Evolutionary conservation across 1,140 invertebrate species (phyloP), one percentile per base, ranked within the genome.

Genomic region (Lysiphlebus fabarum): DNA sequence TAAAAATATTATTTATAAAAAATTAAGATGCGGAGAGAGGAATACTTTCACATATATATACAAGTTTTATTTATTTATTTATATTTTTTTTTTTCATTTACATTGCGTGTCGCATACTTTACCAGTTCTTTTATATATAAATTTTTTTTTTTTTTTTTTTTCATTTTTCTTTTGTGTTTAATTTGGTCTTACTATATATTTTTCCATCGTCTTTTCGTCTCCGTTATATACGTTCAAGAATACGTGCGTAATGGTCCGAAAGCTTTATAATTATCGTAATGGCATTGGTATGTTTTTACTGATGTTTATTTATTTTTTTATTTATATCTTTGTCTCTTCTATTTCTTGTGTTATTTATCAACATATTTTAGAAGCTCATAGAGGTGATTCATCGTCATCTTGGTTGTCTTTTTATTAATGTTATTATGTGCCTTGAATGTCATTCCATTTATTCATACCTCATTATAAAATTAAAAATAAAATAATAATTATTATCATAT

Each of bases 251-350:
- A 65, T 62, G 56, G 40, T 26, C 50, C 33, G 44, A 36, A 42
- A 62, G 56, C 64, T 67, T 67, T 65, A 26, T 26, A 67, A 67
- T 67, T 65, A 63, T 63, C 53, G 58, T 63, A 65, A 64, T 64
- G 55, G 50, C 59, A 56, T 61, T 62, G 57, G 59, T 59, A 43
- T 59, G 64, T 57, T 62, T 36, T 61, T 38, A n/a, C 51, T 47
- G 51, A 50, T 45, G 43, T 58, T 51, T 61, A 53, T 48, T 60
- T 48, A 58, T 47, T 43, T 59, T 44, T 34, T 45, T 26, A 40
- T 43, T 53, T 48, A 54, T 59, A 48, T 62, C 43, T 50, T 44
- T 49, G 17, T 51, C 44, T 54, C 50, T 38, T 37, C 17, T 26
- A 26, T 26, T 26, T 26, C 2, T 26, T 26, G 17, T 26, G 17